Evolutionary conservation across 2,888 invertebrate species (phyloP).

Genomic region (Cryptus armator): DNA sequence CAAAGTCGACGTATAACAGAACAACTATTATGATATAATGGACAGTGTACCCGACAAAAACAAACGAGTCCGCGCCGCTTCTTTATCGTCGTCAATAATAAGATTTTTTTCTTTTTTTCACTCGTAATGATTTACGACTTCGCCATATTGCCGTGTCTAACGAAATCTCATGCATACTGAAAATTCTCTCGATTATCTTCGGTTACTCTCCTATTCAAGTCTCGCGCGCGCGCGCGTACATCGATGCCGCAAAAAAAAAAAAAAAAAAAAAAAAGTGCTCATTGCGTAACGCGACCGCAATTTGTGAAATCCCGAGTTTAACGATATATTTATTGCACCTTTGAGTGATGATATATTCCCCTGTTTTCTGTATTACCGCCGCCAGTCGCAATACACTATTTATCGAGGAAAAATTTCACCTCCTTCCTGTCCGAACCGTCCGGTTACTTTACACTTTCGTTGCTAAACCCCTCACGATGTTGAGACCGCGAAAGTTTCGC

Average conservation of each 20-base stretch:
- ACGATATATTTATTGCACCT: constrained; percentile 8
- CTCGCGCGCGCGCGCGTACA: background rate
- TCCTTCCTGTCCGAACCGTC: constrained; percentile 3
- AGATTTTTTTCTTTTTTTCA: constrained; percentile 5
- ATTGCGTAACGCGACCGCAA: constrained; percentile 1
- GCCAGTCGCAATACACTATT: background rate
- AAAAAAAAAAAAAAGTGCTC: background rate
- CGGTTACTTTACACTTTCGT: background rate
- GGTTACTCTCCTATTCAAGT: background rate
- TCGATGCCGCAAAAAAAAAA: background rate
- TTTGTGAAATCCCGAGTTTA: constrained; percentile 2
- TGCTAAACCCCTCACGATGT: constrained; percentile 4
- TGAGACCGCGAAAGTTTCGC: background rate
- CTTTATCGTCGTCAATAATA: constrained; percentile 10
- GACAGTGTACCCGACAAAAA: background rate
- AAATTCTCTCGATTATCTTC: background rate
- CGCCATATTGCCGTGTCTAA: background rate
- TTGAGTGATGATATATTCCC: background rate
- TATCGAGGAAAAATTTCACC: background rate
- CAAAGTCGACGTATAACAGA: background rate
- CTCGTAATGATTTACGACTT: background rate
- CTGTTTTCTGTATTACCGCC: background rate
- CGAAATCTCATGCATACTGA: background rate
- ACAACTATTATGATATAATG: constrained; percentile 6
- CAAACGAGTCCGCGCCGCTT: background rate